Evolutionary conservation across 1,140 invertebrate genomes (phyloP), one percentile per base, ranked within the genome.

Genomic region (Brachystomella parvula): DNA sequence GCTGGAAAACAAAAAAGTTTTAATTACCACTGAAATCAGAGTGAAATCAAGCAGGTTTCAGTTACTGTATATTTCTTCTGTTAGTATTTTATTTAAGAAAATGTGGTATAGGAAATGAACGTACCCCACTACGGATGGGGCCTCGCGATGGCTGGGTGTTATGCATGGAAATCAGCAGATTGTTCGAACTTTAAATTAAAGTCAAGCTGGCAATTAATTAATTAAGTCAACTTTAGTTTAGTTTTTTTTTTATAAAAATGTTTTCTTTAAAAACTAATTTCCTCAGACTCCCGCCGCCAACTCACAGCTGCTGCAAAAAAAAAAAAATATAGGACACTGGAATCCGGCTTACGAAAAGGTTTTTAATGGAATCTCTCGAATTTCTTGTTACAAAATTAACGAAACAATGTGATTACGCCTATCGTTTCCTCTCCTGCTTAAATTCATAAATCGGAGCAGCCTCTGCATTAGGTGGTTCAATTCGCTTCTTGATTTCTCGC

Each of bases 371-470:
- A 39, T 39, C 19, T 6, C 19, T 9, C 19, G 6, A 19, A 39
- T 39, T 39, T 9, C 6, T 19, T 9, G 19, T 39, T 39, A 39
- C 35, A 39, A 39, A 19, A 39, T 39, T 39, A 39, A 9, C 19
- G 35, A 39, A 6, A 6, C 19, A 9, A 19, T 39, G n/a, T 39
- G 24, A 53, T 6, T 15, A 17, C 24, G 24, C 73, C 79, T 76
- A 89, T 79, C 84, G 84, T 78, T 95, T 95, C 64, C 94, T 83
- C 76, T 92, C 85, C 76, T 86, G 91, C 70, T 86, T 86, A 85
- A 92, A 97, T 76, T 87, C 82, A 76, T 92, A 96, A 9, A 94
- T 81, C 0, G 93, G 89, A 3, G 93, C 84, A 21, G 83, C 77
- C 31, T 83, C 76, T 71, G 86, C 87, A 0, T 86, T 87, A 2